Evolutionary conservation across 2,113 vertebrate species (phyloP), one percentile per base, ranked within the genome.

Genomic region (Trogon melanurus): DNA sequence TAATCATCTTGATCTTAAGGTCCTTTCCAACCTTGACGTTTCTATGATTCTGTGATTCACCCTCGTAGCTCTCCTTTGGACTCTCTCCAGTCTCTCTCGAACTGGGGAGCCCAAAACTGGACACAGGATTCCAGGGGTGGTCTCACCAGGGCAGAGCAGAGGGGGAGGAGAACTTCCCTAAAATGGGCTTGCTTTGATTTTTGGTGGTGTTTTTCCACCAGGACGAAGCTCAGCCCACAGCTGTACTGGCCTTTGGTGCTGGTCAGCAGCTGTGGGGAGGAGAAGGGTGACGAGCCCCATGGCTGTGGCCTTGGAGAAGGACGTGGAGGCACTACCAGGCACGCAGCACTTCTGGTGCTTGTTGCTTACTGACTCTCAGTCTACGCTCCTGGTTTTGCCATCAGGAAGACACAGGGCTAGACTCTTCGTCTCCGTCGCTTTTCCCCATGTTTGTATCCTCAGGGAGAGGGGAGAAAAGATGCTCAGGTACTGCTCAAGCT

Each of bases 321-420:
- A 7, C 9, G 13, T 79, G 72, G n/a, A 72, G 45, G 9, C 47
- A 22, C 47, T 36, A 9, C 16, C 41, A 10, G 64, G 21, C 22
- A 18, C 0, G 2, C 27, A 53, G 32, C 44, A 21, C n/a, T 75
- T 64, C 17, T 54, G 44, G 11, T 51, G 23, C 32, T 45, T 53
- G 29, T 20, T 32, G 20, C 29, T 53, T 38, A 18, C 11, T 1
- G 25, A 16, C 44, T 70, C 2, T 15, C 1, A 1, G 8, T 11
- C 18, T 18, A 8, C 0, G 0, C 30, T 71, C 38, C 36, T 29
- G 51, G 18, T 11, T 66, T 78, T 66, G n/a, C n/a, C 38, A 30
- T 66, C 15, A 32, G 64, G 11, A 60, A 6, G 45, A 30, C 45
- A 22, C 53, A 78, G 58, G 22, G 34, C 61, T 61, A 38, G 53